phyloP scores from a whole-genome alignment of 2,888 invertebrate genomes.

The Drosophila parthenogenetica region DNA sequence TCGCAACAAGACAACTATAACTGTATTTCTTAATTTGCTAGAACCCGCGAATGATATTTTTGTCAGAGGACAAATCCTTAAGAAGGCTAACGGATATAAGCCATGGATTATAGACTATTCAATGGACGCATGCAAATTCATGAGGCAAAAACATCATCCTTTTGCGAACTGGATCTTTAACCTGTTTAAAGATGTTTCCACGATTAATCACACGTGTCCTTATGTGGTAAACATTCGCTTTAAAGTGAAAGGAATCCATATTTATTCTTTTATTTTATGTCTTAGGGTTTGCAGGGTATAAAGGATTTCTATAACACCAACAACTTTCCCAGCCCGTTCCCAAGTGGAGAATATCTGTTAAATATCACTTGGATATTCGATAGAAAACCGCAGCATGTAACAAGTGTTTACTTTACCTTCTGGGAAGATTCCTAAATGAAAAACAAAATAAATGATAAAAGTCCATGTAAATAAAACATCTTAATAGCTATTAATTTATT shows the following conservation, averaged over 20 bases:
- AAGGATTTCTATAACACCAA: no score
- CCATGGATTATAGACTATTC: constrained; percentile 27
- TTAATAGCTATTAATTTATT: no score
- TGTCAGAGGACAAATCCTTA: constrained; percentile 2
- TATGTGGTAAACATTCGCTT: constrained; percentile 17
- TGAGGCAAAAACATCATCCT: constrained; percentile 11
- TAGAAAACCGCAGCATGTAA: no score
- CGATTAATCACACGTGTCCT: constrained; percentile 37
- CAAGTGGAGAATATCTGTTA: no score
- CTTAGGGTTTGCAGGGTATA: constrained; percentile 2
- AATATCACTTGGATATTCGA: no score
- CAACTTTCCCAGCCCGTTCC: no score
- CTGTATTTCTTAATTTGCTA: not conserved
- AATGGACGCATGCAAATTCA: constrained; percentile 20
- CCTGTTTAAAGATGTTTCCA: constrained; percentile 13
- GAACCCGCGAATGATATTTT: constrained; percentile 11
- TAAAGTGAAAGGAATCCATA: no score
- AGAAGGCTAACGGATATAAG: constrained; percentile 39
- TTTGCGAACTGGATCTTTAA: constrained; percentile 10
- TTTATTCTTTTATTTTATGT: no score
- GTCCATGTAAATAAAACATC: no score
- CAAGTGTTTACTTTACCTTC: no score
- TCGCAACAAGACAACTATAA: constrained; percentile 32
- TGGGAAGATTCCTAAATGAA: no score
- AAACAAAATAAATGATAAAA: no score